phyloP scores from a whole-genome alignment of 2,888 invertebrate genomes.

The Phyto melanocephala region DNA sequence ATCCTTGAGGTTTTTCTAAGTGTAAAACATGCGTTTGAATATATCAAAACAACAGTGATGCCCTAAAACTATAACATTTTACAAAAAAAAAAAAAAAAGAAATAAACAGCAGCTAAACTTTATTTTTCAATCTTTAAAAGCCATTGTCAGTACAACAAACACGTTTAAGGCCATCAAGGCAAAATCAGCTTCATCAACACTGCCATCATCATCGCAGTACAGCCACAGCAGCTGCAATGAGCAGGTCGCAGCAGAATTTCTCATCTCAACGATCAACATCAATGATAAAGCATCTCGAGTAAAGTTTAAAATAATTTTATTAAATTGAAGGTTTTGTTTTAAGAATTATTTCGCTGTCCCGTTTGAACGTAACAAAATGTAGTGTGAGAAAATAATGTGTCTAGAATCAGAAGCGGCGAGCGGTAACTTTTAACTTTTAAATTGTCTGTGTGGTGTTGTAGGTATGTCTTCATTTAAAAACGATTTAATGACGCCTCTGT shows the following conservation, averaged over 20 bases:
- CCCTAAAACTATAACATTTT: constrained; percentile 31
- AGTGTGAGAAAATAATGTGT: constrained; percentile 61
- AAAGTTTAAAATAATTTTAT: constrained; percentile 66
- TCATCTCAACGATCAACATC: constrained; percentile 4
- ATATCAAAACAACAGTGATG: constrained; percentile 1
- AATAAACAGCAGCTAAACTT: constrained; percentile 48
- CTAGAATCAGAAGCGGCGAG: constrained; percentile 50
- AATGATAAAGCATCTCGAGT: constrained; percentile 43
- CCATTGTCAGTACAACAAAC: neutral
- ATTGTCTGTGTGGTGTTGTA: neutral
- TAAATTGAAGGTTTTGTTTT: constrained; percentile 67
- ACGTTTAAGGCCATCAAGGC: constrained; percentile 30
- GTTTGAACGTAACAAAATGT: neutral
- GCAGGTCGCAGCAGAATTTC: neutral
- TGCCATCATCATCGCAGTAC: constrained; percentile 62
- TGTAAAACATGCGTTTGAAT: constrained; percentile 26
- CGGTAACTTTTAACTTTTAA: constrained; percentile 30
- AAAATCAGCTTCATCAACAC: constrained; percentile 47
- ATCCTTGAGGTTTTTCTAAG: neutral
- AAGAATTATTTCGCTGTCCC: constrained; percentile 35
- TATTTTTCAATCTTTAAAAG: constrained; percentile 14
- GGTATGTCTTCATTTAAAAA: constrained; percentile 54
- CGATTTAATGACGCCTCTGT: constrained; percentile 56
- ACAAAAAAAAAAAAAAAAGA: neutral
- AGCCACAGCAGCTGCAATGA: constrained; percentile 35